Percentiles rank a stretch among this genome's conserved stretches.
phyloP scores from a whole-genome alignment of 2,888 invertebrate genomes.

The Ophion obscuratus region DNA sequence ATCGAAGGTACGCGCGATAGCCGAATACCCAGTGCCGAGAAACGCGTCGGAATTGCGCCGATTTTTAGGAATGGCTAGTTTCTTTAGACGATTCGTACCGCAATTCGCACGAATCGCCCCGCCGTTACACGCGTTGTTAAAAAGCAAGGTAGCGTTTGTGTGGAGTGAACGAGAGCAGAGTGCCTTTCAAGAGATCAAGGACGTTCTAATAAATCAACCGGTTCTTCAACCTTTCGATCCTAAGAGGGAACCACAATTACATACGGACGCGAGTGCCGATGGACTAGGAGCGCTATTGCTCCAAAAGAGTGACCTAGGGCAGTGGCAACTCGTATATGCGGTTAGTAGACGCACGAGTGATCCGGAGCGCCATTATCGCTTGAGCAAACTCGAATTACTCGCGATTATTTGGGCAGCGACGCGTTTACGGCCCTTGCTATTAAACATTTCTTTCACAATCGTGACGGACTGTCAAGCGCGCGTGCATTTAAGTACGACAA shows the following conservation, averaged over 20 bases:
- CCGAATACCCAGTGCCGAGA: conserved; percentile 41
- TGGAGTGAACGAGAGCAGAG: conserved; percentile 32
- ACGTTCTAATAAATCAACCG: conserved; percentile 10
- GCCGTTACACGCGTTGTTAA: conserved; percentile 24
- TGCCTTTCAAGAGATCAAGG: conserved; percentile 33
- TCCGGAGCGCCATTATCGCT: too few relatives aligned
- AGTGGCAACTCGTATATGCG: too few relatives aligned
- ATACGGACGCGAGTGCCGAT: too few relatives aligned
- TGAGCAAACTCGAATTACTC: too few relatives aligned
- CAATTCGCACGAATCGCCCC: conserved; percentile 19
- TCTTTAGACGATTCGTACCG: conserved; percentile 52
- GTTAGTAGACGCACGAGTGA: too few relatives aligned
- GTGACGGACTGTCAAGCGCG: too few relatives aligned
- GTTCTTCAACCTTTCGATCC: conserved; percentile 32
- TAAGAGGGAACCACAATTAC: neutral
- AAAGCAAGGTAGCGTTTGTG: neutral
- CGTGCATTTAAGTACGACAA: too few relatives aligned
- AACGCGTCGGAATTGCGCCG: conserved; percentile 50
- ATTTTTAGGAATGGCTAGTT: conserved; percentile 44
- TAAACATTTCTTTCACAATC: too few relatives aligned
- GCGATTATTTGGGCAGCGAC: too few relatives aligned
- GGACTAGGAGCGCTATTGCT: too few relatives aligned
- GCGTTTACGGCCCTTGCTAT: too few relatives aligned
- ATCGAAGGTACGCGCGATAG: conserved; percentile 68
- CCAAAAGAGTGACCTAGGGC: too few relatives aligned